These are phyloP conservation scores for Perca fluviatilis DNA, from an alignment of 2,113 vertebrate species.

Conservation along the genomic window DNA sequence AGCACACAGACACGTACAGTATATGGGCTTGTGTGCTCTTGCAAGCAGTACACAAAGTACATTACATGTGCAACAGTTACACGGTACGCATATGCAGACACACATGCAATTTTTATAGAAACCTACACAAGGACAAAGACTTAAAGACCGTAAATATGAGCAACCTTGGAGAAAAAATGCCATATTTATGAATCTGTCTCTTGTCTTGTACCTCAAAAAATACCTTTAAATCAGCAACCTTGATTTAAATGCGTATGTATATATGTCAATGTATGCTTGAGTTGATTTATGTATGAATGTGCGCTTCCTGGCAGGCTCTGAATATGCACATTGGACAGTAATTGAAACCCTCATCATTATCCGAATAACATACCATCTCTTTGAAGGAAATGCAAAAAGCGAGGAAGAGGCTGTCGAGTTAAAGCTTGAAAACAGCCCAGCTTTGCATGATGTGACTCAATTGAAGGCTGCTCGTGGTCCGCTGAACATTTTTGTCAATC, in stretches of 20 bases:
- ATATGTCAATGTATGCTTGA: neutral
- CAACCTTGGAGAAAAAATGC: neutral
- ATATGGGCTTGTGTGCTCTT: neutral
- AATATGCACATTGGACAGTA: neutral
- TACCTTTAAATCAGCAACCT: neutral
- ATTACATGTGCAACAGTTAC: slow-evolving; percentile 27
- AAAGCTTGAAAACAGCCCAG: slow-evolving; percentile 26
- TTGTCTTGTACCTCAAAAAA: neutral
- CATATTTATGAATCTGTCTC: neutral
- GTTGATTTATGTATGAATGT: neutral
- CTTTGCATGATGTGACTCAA: slow-evolving; percentile 40
- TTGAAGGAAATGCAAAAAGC: slow-evolving; percentile 12
- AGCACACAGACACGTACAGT: slow-evolving; percentile 26
- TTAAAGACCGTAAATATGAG: neutral
- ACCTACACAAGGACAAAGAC: slow-evolving; percentile 1
- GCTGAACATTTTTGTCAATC: slow-evolving; percentile 64
- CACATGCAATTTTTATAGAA: slow-evolving; percentile 30
- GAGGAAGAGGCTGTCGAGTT: slow-evolving; percentile 16
- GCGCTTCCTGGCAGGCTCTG: neutral
- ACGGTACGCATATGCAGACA: slow-evolving; percentile 17
- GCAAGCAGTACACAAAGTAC: slow-evolving; percentile 34
- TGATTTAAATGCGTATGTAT: slow-evolving; percentile 1
- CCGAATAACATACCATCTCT: slow-evolving; percentile 2
- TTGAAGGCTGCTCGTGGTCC: slow-evolving; percentile 37
- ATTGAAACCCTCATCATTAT: slow-evolving; percentile 1